phyloP scores from a whole-genome alignment of 2,113 vertebrate genomes.

The Stomatorhinus ivindoensis region DNA sequence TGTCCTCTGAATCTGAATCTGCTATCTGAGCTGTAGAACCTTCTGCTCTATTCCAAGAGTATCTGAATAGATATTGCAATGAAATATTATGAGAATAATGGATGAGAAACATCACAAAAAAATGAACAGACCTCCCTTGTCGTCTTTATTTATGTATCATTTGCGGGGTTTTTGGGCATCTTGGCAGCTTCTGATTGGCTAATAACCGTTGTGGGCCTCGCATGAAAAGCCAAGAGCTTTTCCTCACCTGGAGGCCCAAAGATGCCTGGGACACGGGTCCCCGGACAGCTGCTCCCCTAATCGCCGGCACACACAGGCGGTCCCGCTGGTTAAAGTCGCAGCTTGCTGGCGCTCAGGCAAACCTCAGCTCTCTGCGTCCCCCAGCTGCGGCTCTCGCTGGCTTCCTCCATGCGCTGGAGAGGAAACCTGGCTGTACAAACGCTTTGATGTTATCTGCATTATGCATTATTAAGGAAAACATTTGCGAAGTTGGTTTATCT shows the following conservation, averaged over 20 bases:
- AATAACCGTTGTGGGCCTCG: background rate
- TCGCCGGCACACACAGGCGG: background rate
- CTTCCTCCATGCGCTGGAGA: background rate
- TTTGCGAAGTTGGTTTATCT: conserved; percentile 2
- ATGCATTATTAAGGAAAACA: conserved; percentile 12
- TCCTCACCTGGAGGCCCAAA: background rate
- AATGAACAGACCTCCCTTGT: background rate
- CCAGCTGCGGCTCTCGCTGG: background rate
- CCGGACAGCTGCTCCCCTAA: background rate
- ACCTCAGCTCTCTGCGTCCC: background rate
- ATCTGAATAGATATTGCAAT: background rate
- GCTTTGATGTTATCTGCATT: background rate
- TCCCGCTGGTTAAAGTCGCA: background rate
- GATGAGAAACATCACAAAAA: background rate
- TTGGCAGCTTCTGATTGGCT: background rate
- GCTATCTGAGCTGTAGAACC: background rate
- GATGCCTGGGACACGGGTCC: background rate
- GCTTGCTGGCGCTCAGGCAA: too few relatives aligned
- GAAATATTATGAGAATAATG: background rate
- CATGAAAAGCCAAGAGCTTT: background rate
- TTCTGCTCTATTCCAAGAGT: background rate
- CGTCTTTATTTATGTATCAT: background rate
- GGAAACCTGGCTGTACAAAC: background rate
- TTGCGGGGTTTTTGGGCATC: background rate
- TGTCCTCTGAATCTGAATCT: background rate